Conservation (phyloP, 2,888 invertebrate species). For the Noctua janthe region DNA sequence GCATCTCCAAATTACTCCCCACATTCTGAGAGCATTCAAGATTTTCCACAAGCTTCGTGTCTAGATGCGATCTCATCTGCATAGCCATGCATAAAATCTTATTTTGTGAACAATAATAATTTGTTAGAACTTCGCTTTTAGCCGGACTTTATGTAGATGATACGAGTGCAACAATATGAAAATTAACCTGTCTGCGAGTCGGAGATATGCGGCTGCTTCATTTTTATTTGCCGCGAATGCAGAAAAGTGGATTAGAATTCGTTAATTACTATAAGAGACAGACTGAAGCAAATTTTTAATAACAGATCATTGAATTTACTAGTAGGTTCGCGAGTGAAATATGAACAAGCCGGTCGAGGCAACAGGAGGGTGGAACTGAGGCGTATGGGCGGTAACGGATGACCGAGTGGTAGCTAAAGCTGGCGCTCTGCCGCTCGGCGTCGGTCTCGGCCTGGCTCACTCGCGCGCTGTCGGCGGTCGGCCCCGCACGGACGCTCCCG, state of each 20-base stretch:
- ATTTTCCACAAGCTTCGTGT: conserved; percentile 53
- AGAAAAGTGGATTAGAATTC: conserved; percentile 31
- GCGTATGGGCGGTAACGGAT: conserved; percentile 71
- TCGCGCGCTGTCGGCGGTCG: conserved; percentile 67
- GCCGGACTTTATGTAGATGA: conserved; percentile 51
- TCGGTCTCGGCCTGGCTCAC: conserved; percentile 52
- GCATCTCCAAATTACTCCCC: conserved; percentile 52
- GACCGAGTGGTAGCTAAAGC: conserved; percentile 55
- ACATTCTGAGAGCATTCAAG: conserved; percentile 46
- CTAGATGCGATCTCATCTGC: conserved; percentile 63
- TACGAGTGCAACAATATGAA: conserved; percentile 57
- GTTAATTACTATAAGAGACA: conserved; percentile 42
- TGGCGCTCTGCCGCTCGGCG: conserved; percentile 48
- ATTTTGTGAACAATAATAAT: conserved; percentile 66
- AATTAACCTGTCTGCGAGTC: conserved; percentile 59
- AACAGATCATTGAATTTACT: conserved; percentile 63
- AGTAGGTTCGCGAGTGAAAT: conserved; percentile 65
- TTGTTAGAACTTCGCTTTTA: conserved; percentile 57
- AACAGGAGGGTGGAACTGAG: conserved; percentile 78
- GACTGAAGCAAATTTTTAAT: conserved; percentile 55
- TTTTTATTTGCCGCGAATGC: conserved; percentile 32
- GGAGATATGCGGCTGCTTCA: conserved; percentile 36
- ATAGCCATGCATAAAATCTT: conserved; percentile 67
- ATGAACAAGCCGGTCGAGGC: conserved; percentile 68
- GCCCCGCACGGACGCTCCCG: conserved; percentile 61